These are phyloP conservation scores for Phaenicophaeus curvirostris DNA, from an alignment of 2,797 vertebrate species.

Conservation along the genomic window DNA sequence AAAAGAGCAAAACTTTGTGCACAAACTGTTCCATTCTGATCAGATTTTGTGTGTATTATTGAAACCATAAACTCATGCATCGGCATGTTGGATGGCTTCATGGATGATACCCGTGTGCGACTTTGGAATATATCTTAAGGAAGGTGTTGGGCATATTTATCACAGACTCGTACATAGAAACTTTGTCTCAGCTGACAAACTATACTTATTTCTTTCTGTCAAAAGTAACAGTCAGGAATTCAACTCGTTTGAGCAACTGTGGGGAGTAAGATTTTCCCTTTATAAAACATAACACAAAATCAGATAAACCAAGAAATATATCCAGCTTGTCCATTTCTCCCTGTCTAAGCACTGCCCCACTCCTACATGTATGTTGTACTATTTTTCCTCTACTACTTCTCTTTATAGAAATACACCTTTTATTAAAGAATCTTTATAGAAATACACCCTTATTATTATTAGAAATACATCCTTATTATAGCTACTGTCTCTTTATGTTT, in stretches of 20 bases:
- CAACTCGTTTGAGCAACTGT: not conserved
- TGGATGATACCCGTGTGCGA: not conserved
- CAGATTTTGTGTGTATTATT: not conserved
- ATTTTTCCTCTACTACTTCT: not conserved
- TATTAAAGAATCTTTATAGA: not conserved
- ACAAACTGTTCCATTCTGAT: not conserved
- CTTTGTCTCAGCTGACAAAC: not conserved
- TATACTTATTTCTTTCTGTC: not conserved
- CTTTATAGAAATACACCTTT: not conserved
- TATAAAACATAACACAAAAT: not conserved
- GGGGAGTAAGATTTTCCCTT: not conserved
- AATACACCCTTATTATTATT: not conserved
- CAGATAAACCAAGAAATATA: not conserved
- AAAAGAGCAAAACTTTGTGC: not conserved
- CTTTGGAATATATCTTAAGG: not conserved
- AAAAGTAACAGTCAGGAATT: not conserved
- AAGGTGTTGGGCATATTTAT: not conserved
- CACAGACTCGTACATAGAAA: not conserved
- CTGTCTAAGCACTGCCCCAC: not conserved
- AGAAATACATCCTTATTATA: too few species aligned
- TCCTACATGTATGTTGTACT: not conserved
- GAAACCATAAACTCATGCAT: not conserved
- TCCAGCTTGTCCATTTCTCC: not conserved
- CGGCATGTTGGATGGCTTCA: not conserved
- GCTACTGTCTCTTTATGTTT: fast-evolving